A percentile compares a stretch with the other conserved stretches of the same genome.
These are phyloP conservation scores for Antheraea yamamai DNA, from an alignment of 2,888 invertebrate species.

Conservation along the genomic window DNA sequence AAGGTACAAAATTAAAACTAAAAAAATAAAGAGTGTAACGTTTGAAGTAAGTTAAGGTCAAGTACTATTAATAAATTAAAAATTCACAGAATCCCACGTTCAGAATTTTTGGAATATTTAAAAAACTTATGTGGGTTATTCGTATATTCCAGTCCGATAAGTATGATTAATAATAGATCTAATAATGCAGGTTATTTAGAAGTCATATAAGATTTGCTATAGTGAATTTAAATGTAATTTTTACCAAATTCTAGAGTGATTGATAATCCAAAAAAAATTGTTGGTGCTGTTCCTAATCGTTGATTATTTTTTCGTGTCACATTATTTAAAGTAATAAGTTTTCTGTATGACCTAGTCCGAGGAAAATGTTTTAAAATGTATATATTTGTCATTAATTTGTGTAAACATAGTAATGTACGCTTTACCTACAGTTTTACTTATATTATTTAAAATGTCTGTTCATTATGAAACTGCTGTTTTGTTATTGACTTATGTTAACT, in stretches of 20 bases:
- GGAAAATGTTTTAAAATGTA: conserved; percentile 29
- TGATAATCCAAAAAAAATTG: conserved; percentile 42
- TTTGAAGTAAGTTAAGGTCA: not conserved
- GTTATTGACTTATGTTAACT: not conserved
- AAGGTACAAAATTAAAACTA: not conserved
- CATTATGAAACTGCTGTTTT: not conserved
- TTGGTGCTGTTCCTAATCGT: conserved; percentile 50
- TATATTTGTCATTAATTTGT: conserved; percentile 28
- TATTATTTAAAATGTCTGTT: not conserved
- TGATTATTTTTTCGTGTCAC: conserved; percentile 30
- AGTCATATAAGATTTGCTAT: not conserved
- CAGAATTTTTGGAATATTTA: not conserved
- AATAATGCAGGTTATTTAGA: not conserved
- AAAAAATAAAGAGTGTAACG: not conserved
- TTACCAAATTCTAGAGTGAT: conserved; percentile 41
- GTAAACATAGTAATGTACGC: not conserved
- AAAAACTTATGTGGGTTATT: not conserved
- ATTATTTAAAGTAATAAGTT: conserved; percentile 31
- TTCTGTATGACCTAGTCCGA: conserved; percentile 35
- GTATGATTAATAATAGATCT: not conserved
- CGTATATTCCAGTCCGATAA: not conserved
- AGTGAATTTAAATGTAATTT: conserved; percentile 16
- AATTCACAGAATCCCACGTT: not conserved
- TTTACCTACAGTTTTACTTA: not conserved
- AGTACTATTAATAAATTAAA: not conserved